Evolutionary conservation across 2,797 vertebrate genomes (phyloP), one percentile per base, ranked within the genome.

Genomic region (Brachyrhaphis roseni): DNA sequence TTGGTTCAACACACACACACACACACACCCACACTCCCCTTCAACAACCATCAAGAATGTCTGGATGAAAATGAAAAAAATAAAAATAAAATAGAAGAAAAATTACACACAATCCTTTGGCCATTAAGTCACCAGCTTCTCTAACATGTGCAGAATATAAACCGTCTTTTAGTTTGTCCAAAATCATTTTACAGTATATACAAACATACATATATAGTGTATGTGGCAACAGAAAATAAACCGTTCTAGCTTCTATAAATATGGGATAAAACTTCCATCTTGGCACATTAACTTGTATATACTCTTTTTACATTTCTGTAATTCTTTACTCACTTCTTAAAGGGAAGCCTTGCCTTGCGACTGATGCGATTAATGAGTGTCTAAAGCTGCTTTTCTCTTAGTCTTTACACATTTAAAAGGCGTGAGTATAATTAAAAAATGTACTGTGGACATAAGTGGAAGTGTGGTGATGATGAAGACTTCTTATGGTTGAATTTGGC

Each of bases 131-230:
- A 77, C 75, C 47, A 26, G 23, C 55, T 59, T 47, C 59, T 47
- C 73, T n/a, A 57, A 82, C 51, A 43, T 72, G 12, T 76, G 59
- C 74, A 75, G 23, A 81, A 82, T 12, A 78, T 51, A 6, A 41
- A 43, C 55, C 4, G 3, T 34, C 15, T 18, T 83, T 68, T 20
- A n/a, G 76, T 59, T 66, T 28, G 8, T 80, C 73, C 76, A 46
- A 72, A 78, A 49, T 88, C 90, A 94, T 88, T 93, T 82, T 93
- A 92, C 94, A 93, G 96, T 97, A 97, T 98, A 95, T 97, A 97
- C 96, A 97, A 43, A 45, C 83, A 86, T 92, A 85, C 91, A 92
- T 84, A 92, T 89, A 83, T 79, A 71, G 68, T 46, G 68, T 71
- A 71, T 85, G 88, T 88, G 90, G n/a, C 90, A 94, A 55, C 41